Evolutionary conservation across 2,113 vertebrate species (phyloP), one percentile per base, ranked within the genome.

Genomic region (Elachura formosa): DNA sequence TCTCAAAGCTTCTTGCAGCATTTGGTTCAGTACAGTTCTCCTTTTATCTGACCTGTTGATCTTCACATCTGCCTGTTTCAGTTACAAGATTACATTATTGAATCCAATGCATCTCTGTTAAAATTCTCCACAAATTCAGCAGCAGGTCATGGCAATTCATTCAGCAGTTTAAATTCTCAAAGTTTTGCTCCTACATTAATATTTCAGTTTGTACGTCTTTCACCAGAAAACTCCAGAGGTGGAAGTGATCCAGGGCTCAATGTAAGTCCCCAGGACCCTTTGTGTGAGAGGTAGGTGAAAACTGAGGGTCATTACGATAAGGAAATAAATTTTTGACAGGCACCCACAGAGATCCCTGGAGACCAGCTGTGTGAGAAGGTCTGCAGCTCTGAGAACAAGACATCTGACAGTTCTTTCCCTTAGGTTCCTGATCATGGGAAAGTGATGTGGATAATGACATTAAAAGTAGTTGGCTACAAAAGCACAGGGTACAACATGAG

Each of bases 111-210:
- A 58, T 4, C 11, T 61, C 59, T 74, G 26, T 62, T 51, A 61
- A 66, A 91, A 87, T 33, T 48, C 46, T 46, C 49, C 41, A 64
- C 1, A 0, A 85, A 93, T 66, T 61, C 79, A 63, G 58, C 4
- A 94, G n/a, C 28, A 34, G 0, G 0, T 14, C 7, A 23, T 0
- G 2, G 52, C n/a, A n/a, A n/a, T 64, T 49, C 36, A 45, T 34
- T 72, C 40, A 48, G 45, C 31, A 56, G 25, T 55, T 72, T 52
- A 54, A 68, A 51, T 43, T 73, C 49, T 85, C 45, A 26, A 12
- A 89, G n/a, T 9, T 61, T 13, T n/a, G 31, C 45, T 76, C 25
- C 54, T 46, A 36, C 33, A 49, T 68, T 24, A 75, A 15, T 49
- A 83, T 54, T 91, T 71, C 22, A 17, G 12, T 62, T 21, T 78